Conservation (phyloP, 2,888 invertebrate genomes). For the Enoplolaimus lenunculus region DNA sequence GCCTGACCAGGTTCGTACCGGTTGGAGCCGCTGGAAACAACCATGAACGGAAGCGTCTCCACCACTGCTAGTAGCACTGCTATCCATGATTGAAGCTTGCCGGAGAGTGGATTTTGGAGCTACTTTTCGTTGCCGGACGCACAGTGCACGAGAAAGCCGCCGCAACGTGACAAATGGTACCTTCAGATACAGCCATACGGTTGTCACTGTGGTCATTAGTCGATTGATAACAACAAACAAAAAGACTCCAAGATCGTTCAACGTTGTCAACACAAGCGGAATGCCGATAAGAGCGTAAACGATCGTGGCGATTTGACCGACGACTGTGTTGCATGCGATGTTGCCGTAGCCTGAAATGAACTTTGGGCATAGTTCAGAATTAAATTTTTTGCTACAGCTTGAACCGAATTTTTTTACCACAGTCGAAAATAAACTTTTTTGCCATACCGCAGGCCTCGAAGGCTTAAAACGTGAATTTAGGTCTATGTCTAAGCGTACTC, state of each 20-base stretch:
- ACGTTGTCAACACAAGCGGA: constrained; percentile 77
- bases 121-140: not conserved
- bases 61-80: not conserved
- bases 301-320: constrained; percentile 72
- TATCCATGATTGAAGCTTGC: not conserved
- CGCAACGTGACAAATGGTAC: not conserved
- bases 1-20: too few relatives aligned
- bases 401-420: not conserved
- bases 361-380: not conserved
- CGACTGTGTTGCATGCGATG: constrained; percentile 70
- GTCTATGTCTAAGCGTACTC: too few relatives aligned
- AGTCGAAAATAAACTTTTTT: not conserved
- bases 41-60: too few relatives aligned
- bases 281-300: constrained; percentile 82
- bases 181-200: too few relatives aligned
- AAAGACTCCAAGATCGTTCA: constrained; percentile 85
- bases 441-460: too few relatives aligned
- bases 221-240: constrained; percentile 53
- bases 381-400: not conserved
- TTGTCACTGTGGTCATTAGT: too few relatives aligned
- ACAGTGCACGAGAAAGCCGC: not conserved
- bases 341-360: constrained; percentile 84
- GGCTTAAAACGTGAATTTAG: too few relatives aligned
- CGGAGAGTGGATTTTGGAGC: not conserved
- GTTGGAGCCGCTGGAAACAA: too few relatives aligned